Base-by-base conservation (phyloP, 2,888 invertebrate genomes). In the Gandaritis pyraliata region DNA sequence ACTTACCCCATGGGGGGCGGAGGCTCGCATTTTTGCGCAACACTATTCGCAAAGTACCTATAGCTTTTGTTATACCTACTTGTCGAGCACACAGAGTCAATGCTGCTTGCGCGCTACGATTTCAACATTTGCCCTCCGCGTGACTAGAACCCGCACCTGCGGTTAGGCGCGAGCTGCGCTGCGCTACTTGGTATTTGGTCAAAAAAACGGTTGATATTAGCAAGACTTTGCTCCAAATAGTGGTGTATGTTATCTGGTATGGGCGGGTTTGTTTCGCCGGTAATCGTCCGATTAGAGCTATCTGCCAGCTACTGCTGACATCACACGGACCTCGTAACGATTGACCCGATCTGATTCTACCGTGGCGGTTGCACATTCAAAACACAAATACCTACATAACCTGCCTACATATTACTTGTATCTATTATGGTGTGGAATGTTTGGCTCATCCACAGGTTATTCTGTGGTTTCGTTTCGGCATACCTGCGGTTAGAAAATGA, bases 181-280 rank as follows among this genome's bases (percentile, higher is more conserved):
- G 23, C 23, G 23, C 23, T 6, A 23, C 23, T 33, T 33, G n/a
- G n/a, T n/a, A 33, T 11, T 0, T 33, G 5, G 33, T 33, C 33
- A 2, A 7, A 33, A 33, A 33, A 33, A 10, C 33, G 33, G 33
- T 38, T n/a, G 33, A 8, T 5, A n/a, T 38, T 38, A n/a, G 60
- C 55, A 53, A 58, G 55, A 39, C 54, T 52, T 49, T 30, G 47
- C n/a, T 51, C n/a, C 43, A 39, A 55, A 54, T 62, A 47, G 52
- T n/a, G 43, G 56, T 56, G 48, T 41, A 54, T 67, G 45, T 66
- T 64, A 64, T 64, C 64, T 45, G 33, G 10, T 10, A 33, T 33
- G 49, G 29, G 38, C 33, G 45, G 29, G 53, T 51, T 56, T 39
- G 55, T 65, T 54, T 55, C 38, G 58, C 18, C 57, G 55, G 50